Evolutionary conservation across 2,113 vertebrate genomes (phyloP).

Genomic region (Puntigrus tetrazona): DNA sequence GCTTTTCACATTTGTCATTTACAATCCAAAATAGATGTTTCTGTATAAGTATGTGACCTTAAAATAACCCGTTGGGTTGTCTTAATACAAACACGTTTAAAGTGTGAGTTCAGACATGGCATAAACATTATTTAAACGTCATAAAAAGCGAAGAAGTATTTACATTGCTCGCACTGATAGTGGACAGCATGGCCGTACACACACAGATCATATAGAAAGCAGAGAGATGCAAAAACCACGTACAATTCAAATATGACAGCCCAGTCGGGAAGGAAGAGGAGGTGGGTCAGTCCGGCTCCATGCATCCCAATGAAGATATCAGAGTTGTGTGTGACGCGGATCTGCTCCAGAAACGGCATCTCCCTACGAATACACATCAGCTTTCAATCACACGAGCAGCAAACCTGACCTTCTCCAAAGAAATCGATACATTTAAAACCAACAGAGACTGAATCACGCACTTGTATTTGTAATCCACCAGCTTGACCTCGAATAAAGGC

Average conservation of each 20-base stretch:
- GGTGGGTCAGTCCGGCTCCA: constrained; percentile 93
- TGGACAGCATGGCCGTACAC: neutral
- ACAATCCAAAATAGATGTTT: neutral
- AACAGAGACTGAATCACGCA: constrained; percentile 70
- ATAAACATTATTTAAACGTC: neutral
- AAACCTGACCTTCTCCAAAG: neutral
- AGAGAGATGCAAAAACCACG: constrained; percentile 63
- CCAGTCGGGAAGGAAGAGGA: constrained; percentile 98
- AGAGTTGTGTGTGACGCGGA: constrained; percentile 91
- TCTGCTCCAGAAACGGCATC: constrained; percentile 87
- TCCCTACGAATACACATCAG: constrained; percentile 74
- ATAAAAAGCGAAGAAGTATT: neutral
- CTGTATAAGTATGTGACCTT: neutral
- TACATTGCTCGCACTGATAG: neutral
- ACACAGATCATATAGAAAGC: neutral
- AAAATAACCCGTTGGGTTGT: neutral
- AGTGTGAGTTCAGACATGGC: neutral
- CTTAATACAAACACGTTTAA: neutral
- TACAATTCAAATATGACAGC: constrained; percentile 96
- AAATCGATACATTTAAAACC: constrained; percentile 35
- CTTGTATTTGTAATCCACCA: constrained; percentile 98
- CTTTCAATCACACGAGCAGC: constrained; percentile 18
- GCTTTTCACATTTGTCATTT: neutral
- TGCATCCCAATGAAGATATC: constrained; percentile 99
- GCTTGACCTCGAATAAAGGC: constrained; percentile 84